phyloP scores from a whole-genome alignment of 2,797 vertebrate genomes.

The Zenarchopterus dispar region DNA sequence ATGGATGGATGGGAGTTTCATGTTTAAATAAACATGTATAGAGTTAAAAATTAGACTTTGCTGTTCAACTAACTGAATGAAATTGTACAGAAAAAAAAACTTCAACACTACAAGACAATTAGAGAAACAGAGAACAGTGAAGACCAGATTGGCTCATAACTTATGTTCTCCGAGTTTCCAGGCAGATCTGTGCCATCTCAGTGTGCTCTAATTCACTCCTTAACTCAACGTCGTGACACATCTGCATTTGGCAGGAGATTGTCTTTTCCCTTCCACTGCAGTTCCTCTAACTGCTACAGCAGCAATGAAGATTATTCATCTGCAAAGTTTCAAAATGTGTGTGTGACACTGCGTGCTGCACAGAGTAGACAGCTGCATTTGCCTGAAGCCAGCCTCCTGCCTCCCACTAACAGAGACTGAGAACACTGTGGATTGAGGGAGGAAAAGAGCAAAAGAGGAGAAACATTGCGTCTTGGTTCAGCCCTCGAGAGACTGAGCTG shows the following conservation, averaged over 20 bases:
- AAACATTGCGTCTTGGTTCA: slow-evolving; percentile 25
- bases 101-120: too few species aligned
- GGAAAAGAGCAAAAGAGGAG: slow-evolving; percentile 9
- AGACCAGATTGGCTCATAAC: too few species aligned
- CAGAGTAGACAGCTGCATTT: slow-evolving; percentile 38
- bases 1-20: too few species aligned
- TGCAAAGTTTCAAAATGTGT: slow-evolving; percentile 17
- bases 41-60: too few species aligned
- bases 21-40: too few species aligned
- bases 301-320: slow-evolving; percentile 32
- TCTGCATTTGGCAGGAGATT: slow-evolving; percentile 1
- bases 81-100: too few species aligned
- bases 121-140: too few species aligned
- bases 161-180: not conserved
- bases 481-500: slow-evolving; percentile 20
- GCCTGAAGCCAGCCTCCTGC: slow-evolving; percentile 30
- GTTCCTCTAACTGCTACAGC: slow-evolving; percentile 15
- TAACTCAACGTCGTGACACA: not conserved
- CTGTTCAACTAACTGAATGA: too few species aligned
- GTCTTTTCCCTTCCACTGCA: slow-evolving; percentile 23
- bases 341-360: slow-evolving; percentile 5
- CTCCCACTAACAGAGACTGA: not conserved
- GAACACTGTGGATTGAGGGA: not conserved
- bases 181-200: not conserved
- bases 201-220: not conserved